Percentiles rank a stretch among this genome's conserved stretches.
These are phyloP conservation scores for Acropora yongei DNA, from an alignment of 64 coral and sea anemone species.

Conservation along the genomic window DNA sequence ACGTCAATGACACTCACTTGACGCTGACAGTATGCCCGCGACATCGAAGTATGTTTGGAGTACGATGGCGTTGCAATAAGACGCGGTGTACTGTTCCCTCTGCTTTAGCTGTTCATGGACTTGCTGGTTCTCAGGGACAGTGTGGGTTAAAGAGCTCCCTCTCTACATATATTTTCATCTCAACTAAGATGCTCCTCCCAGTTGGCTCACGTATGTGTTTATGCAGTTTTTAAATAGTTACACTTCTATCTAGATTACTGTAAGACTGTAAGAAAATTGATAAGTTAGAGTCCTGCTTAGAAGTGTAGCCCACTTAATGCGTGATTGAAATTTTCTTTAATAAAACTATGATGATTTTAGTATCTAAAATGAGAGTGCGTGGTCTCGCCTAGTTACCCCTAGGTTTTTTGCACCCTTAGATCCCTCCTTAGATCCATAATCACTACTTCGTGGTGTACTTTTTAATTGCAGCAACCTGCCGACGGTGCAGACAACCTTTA, in stretches of 20 bases:
- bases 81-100: conserved; percentile 13
- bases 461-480: conserved; percentile 22
- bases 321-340: background rate
- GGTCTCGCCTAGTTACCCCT: conserved; percentile 2
- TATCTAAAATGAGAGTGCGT: background rate
- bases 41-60: conserved; percentile 53
- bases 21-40: conserved; percentile 53
- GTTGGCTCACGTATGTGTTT: too few species aligned
- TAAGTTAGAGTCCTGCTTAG: too few species aligned
- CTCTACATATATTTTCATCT: too few species aligned
- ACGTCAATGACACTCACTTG: conserved; percentile 13
- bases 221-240: background rate
- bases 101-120: conserved; percentile 16
- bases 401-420: conserved; percentile 5
- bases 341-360: background rate
- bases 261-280: conserved; percentile 20
- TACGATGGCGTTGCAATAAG: conserved; percentile 38
- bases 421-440: background rate
- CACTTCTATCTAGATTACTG: background rate
- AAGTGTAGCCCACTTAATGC: too few species aligned
- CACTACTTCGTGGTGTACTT: conserved; percentile 15
- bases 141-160: too few species aligned
- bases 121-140: too few species aligned
- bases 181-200: too few species aligned
- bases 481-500: conserved; percentile 9